These are phyloP conservation scores for Scolanthus callimorphus DNA, from an alignment of 92 coral and sea anemone genomes.

Conservation along the genomic window DNA sequence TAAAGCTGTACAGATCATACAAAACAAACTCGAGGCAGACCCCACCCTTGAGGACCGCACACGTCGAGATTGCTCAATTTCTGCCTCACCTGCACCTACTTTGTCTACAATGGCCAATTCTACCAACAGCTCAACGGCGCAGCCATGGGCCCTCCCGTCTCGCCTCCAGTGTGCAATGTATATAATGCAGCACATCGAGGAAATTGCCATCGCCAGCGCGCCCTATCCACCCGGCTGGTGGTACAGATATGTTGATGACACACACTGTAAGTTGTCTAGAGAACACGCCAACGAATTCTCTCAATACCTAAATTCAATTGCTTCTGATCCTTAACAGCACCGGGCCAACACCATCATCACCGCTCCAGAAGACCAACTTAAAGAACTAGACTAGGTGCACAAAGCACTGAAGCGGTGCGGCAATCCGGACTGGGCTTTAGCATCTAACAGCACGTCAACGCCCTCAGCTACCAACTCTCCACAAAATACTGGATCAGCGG, in stretches of 20 bases:
- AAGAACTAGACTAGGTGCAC: background rate
- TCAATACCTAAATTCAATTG: conserved; percentile 6
- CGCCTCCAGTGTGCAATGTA: too few species aligned
- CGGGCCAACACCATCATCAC: conserved; percentile 1
- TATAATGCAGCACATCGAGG: background rate
- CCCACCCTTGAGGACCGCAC: background rate
- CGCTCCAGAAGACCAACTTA: background rate
- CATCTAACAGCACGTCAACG: background rate
- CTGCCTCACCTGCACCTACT: background rate
- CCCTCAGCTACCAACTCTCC: too few species aligned
- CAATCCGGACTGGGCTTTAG: too few species aligned
- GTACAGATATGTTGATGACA: conserved; percentile 6
- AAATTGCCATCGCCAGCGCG: conserved; percentile 3
- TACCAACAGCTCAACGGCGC: too few species aligned
- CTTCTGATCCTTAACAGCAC: background rate
- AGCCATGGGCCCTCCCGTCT: too few species aligned
- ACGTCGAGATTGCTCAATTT: background rate
- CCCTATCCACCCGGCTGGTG: conserved; percentile 9
- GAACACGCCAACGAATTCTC: conserved; percentile 14
- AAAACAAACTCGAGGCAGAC: background rate
- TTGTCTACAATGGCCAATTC: background rate
- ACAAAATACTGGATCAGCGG: too few species aligned
- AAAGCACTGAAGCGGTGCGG: conserved; percentile 1
- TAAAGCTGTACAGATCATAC: background rate
- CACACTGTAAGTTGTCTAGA: background rate